Evolutionary conservation across 2,797 vertebrate species (phyloP).

Genomic region (Chrysocyon brachyurus): DNA sequence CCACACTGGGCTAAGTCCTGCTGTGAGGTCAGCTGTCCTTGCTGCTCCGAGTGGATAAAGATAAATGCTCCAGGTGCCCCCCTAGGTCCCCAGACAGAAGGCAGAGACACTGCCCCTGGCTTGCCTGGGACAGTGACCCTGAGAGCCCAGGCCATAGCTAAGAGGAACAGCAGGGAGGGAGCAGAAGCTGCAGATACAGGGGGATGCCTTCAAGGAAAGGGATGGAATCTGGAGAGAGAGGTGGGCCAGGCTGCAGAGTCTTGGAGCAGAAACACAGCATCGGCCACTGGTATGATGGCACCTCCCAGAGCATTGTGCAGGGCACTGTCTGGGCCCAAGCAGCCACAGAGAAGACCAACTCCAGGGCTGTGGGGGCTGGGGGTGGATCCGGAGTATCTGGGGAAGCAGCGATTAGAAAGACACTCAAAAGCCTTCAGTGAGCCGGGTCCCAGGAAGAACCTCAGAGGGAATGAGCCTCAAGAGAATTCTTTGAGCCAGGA

Average conservation of each 20-base stretch:
- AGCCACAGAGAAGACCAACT: accelerated
- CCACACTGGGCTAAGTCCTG: background rate
- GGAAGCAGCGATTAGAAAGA: background rate
- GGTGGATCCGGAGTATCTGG: background rate
- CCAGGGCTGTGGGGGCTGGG: background rate
- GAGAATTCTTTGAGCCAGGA: background rate
- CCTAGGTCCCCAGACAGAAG: background rate
- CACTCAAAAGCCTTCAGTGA: background rate
- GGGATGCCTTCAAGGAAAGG: background rate
- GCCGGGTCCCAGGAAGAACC: background rate
- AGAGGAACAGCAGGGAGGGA: no score
- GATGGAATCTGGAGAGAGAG: background rate
- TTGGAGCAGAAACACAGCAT: background rate
- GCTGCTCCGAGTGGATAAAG: background rate
- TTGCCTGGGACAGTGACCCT: background rate
- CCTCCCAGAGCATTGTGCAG: background rate
- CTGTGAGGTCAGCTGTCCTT: background rate
- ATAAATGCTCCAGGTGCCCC: background rate
- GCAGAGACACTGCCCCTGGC: background rate
- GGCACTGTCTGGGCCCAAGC: background rate
- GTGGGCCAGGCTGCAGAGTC: background rate
- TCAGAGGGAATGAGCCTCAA: background rate
- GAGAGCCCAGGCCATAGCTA: background rate
- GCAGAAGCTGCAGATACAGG: background rate
- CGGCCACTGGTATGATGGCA: accelerated